Evolutionary conservation across 1,140 invertebrate species (phyloP).

Genomic region (Teleogryllus occipitalis): DNA sequence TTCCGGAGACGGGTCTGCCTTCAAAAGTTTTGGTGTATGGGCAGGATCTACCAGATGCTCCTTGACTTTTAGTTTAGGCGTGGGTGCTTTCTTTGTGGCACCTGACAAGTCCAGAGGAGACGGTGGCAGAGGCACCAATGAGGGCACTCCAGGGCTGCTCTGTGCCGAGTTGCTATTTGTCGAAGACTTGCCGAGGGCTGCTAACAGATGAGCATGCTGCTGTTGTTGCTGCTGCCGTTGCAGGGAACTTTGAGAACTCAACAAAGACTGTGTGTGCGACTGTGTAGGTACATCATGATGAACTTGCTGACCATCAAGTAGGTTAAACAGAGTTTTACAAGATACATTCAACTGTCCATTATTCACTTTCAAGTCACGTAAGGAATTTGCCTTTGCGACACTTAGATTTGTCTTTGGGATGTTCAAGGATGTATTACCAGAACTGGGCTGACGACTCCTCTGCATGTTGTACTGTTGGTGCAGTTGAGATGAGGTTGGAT

Average conservation of each 20-base stretch:
- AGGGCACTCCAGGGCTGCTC: background rate
- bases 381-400: constrained; percentile 12
- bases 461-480: constrained; percentile 22
- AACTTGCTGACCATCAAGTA: constrained; percentile 28
- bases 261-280: background rate
- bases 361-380: constrained; percentile 28
- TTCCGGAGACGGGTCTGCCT: constrained; percentile 23
- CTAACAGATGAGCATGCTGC: constrained; percentile 8
- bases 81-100: background rate
- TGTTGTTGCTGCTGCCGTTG: background rate
- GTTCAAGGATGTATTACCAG: background rate
- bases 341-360: constrained; percentile 45
- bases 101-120: constrained; percentile 13
- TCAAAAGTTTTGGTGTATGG: constrained; percentile 29
- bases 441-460: constrained; percentile 23
- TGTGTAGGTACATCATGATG: background rate
- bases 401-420: constrained; percentile 11
- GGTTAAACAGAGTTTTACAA: constrained; percentile 49
- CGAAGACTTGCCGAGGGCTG: constrained; percentile 8
- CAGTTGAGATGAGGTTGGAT: constrained; percentile 25
- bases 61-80: constrained; percentile 36
- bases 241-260: background rate
- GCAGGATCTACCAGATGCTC: constrained; percentile 37
- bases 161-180: background rate
- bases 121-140: background rate